Conservation (phyloP, 2,888 invertebrate species). For the Torymus auratus region DNA sequence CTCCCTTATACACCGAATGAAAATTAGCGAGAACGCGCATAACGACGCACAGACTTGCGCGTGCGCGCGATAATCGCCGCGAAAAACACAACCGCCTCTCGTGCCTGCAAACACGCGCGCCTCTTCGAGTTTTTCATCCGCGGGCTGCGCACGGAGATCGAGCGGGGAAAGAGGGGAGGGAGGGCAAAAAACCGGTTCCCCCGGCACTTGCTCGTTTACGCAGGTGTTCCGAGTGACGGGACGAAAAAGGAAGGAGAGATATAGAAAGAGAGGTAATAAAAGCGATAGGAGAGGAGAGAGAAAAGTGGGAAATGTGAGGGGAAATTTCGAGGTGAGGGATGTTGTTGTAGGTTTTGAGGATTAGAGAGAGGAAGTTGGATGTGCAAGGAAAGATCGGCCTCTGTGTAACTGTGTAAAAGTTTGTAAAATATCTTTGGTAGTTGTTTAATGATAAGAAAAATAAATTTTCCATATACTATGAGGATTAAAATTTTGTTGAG, state of each 20-base stretch:
- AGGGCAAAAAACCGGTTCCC: conserved; percentile 50
- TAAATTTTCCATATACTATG: no score
- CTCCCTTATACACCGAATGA: conserved; percentile 19
- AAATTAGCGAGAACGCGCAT: conserved; percentile 30
- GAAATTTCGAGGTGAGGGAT: background rate
- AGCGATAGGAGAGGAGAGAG: conserved; percentile 30
- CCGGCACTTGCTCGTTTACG: conserved; percentile 51
- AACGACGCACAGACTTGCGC: background rate
- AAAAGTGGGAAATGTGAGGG: conserved; percentile 12
- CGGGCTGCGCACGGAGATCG: no score
- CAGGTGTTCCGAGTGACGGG: conserved; percentile 42
- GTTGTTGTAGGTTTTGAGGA: no score
- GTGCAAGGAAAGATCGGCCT: no score
- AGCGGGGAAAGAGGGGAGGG: background rate
- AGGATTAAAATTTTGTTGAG: no score
- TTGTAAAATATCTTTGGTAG: no score
- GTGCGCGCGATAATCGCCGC: conserved; percentile 31
- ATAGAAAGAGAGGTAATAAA: conserved; percentile 21
- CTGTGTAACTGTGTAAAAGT: no score
- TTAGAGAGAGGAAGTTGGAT: no score
- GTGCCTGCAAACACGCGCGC: background rate
- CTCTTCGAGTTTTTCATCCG: background rate
- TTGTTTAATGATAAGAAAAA: no score
- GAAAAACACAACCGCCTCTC: conserved; percentile 32
- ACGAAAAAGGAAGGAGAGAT: conserved; percentile 39